Conservation (phyloP, 1,140 invertebrate genomes). For the Myzus persicae region DNA sequence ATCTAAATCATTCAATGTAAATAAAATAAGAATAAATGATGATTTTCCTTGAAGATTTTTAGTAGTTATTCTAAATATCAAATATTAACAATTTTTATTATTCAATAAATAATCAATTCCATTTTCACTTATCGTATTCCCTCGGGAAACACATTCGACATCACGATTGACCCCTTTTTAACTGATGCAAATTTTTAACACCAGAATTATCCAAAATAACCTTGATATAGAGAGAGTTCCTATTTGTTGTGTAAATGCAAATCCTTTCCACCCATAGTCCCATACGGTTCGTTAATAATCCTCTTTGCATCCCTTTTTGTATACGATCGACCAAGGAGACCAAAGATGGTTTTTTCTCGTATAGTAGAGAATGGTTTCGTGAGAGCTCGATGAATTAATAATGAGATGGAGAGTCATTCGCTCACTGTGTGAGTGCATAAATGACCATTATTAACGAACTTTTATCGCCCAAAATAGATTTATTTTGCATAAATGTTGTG, state of each 20-base stretch:
- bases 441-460: slow-evolving; percentile 30
- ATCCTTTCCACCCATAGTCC: neutral
- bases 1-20: neutral
- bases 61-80: neutral
- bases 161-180: neutral
- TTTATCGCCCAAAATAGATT: neutral
- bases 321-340: neutral
- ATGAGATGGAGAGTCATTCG: neutral
- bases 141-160: neutral
- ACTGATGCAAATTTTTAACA: slow-evolving; percentile 20
- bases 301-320: slow-evolving; percentile 28
- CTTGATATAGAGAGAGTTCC: neutral
- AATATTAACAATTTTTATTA: neutral
- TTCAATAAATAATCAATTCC: neutral
- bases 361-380: slow-evolving; percentile 16
- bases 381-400: slow-evolving; percentile 33
- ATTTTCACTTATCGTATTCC: neutral
- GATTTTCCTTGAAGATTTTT: neutral
- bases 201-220: slow-evolving; percentile 18
- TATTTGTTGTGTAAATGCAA: slow-evolving; percentile 27
- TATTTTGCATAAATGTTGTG: neutral
- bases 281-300: slow-evolving; percentile 25
- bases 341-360: neutral
- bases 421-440: neutral
- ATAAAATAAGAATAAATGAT: neutral